A percentile compares a stretch with the other conserved stretches of the same genome.
Conservation (phyloP, 2,888 invertebrate species). For the Pyralis farinalis region DNA sequence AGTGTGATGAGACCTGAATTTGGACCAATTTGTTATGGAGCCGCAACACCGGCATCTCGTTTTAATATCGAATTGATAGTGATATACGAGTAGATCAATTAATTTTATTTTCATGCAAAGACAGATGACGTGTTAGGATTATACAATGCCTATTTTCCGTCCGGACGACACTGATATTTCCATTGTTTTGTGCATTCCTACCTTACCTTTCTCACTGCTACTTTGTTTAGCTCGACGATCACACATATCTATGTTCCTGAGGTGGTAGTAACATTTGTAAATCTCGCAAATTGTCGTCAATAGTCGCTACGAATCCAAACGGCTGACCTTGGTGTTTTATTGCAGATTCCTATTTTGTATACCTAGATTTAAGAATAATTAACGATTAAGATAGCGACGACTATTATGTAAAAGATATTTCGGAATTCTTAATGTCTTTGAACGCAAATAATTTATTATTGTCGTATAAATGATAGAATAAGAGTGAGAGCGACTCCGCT, state of each 20-base stretch:
- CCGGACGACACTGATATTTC: no score
- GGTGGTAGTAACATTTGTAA: slow-evolving; percentile 24
- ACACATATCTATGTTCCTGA: slow-evolving; percentile 40
- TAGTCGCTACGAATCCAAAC: slow-evolving; percentile 19
- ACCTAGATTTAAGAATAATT: slow-evolving; percentile 59
- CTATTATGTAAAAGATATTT: slow-evolving; percentile 30
- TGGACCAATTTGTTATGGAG: slow-evolving; percentile 46
- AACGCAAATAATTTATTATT: slow-evolving; percentile 54
- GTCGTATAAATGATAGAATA: slow-evolving; percentile 39
- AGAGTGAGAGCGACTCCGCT: slow-evolving; percentile 40
- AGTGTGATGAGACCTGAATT: slow-evolving; percentile 52
- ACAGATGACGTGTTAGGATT: slow-evolving; percentile 1
- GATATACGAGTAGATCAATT: slow-evolving; percentile 11
- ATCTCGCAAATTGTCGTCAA: slow-evolving; percentile 12
- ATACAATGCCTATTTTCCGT: slow-evolving; percentile 22
- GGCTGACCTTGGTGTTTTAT: slow-evolving; percentile 42
- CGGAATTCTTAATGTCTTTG: slow-evolving; percentile 44
- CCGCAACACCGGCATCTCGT: slow-evolving; percentile 1
- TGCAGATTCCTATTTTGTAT: slow-evolving; percentile 78
- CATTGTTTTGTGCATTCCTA: slow-evolving; percentile 17
- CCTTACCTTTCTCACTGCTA: slow-evolving; percentile 5
- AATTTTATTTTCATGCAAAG: slow-evolving; percentile 6
- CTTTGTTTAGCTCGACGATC: slow-evolving; percentile 15
- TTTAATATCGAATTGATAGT: slow-evolving; percentile 11
- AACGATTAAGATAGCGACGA: slow-evolving; percentile 34